Conservation (phyloP, 1,140 invertebrate genomes). For the Trachelipus rathkii region DNA sequence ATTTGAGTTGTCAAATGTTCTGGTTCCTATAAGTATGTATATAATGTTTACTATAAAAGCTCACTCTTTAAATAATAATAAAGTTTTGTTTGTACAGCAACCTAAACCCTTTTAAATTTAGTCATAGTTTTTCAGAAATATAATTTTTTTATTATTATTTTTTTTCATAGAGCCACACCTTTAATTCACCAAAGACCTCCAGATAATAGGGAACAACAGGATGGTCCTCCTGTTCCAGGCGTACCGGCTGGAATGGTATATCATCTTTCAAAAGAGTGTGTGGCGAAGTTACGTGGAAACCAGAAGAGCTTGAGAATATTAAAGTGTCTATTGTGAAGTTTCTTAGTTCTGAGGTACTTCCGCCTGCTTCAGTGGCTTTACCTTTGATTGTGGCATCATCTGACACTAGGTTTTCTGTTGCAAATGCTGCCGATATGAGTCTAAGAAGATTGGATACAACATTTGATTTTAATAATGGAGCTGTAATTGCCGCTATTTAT, state of each 20-base stretch:
- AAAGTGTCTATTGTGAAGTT: slow-evolving; percentile 80
- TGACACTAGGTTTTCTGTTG: slow-evolving; percentile 77
- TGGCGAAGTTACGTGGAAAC: slow-evolving; percentile 66
- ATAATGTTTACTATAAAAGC: too few species aligned
- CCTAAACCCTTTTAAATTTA: too few species aligned
- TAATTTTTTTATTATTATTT: slow-evolving; percentile 23
- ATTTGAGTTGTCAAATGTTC: too few species aligned
- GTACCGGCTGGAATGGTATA: slow-evolving; percentile 71
- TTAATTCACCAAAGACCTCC: slow-evolving; percentile 26
- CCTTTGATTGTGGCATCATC: slow-evolving; percentile 77
- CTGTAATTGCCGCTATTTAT: slow-evolving; percentile 68
- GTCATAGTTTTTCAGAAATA: too few species aligned
- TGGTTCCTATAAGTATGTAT: too few species aligned
- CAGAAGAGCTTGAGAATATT: slow-evolving; percentile 77
- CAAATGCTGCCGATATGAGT: slow-evolving; percentile 70
- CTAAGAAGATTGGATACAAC: slow-evolving; percentile 61
- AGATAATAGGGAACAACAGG: background rate
- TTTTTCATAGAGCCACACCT: slow-evolving; percentile 30
- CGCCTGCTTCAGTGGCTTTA: slow-evolving; percentile 67
- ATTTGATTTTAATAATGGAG: slow-evolving; percentile 69
- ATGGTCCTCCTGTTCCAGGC: slow-evolving; percentile 40
- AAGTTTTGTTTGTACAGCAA: too few species aligned
- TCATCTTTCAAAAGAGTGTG: slow-evolving; percentile 73
- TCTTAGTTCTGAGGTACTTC: slow-evolving; percentile 68
- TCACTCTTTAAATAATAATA: too few species aligned